A percentile compares a stretch with the other conserved stretches of the same genome.
Conservation (phyloP, 2,113 vertebrate species). For the Eclectus roratus region DNA sequence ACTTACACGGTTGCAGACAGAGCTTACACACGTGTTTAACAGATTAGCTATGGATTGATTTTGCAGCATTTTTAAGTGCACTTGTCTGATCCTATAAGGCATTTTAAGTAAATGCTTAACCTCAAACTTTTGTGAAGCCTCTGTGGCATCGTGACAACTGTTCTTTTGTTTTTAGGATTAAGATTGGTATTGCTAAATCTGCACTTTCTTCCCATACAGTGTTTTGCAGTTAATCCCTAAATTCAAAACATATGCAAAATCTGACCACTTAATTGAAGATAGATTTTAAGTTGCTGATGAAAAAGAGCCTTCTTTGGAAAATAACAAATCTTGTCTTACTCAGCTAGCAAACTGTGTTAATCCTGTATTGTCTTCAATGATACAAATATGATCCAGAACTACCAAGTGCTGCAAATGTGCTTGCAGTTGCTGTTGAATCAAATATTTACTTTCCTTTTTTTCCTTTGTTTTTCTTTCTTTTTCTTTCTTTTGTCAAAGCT, state of each 20-base stretch:
- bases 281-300: not conserved
- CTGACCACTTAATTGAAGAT: not conserved
- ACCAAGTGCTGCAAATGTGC: not conserved
- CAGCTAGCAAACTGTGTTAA: not conserved
- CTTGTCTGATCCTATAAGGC: constrained; percentile 5
- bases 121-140: not conserved
- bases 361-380: not conserved
- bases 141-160: not conserved
- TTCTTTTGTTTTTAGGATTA: constrained; percentile 20
- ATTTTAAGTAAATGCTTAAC: constrained; percentile 24
- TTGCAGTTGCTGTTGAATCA: not conserved
- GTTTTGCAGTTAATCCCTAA: not conserved
- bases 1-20: not conserved
- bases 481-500: not conserved
- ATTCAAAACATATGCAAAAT: not conserved
- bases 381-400: not conserved
- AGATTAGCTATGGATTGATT: not conserved
- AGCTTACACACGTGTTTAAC: not conserved
- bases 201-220: not conserved
- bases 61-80: not conserved
- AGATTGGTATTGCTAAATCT: not conserved
- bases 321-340: not conserved
- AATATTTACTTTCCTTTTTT: not conserved
- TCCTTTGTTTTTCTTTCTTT: not conserved
- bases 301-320: not conserved